phyloP scores from a whole-genome alignment of 2,113 vertebrate species.

The Hemibagrus wyckioides region DNA sequence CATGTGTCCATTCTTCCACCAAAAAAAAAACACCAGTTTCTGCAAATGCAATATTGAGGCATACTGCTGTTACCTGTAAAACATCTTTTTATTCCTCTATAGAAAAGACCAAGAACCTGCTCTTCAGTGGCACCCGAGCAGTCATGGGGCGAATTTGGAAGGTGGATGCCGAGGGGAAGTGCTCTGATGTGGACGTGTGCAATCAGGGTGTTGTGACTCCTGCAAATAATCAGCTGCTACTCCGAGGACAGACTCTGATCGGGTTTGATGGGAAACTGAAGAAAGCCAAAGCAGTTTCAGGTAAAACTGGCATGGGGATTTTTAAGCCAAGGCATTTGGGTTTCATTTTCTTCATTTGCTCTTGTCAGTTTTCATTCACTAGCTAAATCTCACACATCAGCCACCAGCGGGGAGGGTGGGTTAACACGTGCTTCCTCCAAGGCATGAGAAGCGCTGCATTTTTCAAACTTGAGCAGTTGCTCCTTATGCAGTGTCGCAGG shows the following conservation, averaged over 20 bases:
- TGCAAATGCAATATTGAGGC: neutral
- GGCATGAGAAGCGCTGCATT: neutral
- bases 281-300: constrained; percentile 48
- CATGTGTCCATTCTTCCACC: too few relatives aligned
- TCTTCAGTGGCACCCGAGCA: constrained; percentile 72
- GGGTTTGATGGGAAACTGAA: constrained; percentile 72
- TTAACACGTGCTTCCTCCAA: neutral
- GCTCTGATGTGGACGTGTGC: neutral
- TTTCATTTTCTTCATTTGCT: neutral
- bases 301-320: constrained; percentile 46
- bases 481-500: neutral
- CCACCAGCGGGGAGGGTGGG: neutral
- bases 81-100: neutral
- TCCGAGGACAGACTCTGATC: constrained; percentile 74
- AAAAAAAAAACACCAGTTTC: neutral
- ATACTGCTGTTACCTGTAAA: neutral
- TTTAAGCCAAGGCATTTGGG: neutral
- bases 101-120: constrained; percentile 74
- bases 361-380: neutral
- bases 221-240: constrained; percentile 55
- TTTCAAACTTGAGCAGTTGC: constrained; percentile 15
- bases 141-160: constrained; percentile 70
- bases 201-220: neutral
- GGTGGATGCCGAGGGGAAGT: constrained; percentile 54
- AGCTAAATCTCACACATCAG: neutral